These are phyloP conservation scores for Tipula lateralis DNA, from an alignment of 2,888 invertebrate genomes.

Conservation along the genomic window DNA sequence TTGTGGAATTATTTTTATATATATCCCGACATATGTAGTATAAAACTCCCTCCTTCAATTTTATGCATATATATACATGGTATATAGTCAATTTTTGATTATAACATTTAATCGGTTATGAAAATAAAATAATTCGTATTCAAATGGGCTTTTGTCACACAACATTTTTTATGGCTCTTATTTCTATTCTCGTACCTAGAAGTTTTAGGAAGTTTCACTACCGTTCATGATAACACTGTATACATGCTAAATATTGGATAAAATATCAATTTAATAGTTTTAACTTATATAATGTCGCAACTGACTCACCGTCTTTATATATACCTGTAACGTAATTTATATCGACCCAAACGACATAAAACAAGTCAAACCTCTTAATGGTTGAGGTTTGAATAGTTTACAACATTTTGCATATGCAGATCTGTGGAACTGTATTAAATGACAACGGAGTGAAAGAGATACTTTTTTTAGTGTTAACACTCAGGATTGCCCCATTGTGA, in stretches of 20 bases:
- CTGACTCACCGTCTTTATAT: not conserved
- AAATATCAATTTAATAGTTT: not conserved
- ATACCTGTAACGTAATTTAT: no score
- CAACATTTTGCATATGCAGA: no score
- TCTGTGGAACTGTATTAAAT: no score
- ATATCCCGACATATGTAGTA: not conserved
- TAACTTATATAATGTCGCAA: not conserved
- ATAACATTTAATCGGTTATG: not conserved
- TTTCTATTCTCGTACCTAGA: no score
- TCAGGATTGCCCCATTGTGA: no score
- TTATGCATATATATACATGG: not conserved
- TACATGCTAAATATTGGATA: not conserved
- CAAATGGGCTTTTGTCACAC: conserved; percentile 1
- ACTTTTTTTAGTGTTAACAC: no score
- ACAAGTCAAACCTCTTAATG: no score
- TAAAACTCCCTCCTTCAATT: not conserved
- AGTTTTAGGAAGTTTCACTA: not conserved
- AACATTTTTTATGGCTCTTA: not conserved
- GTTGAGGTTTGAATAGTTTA: no score
- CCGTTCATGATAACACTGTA: not conserved
- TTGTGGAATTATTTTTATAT: not conserved
- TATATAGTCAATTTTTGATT: not conserved
- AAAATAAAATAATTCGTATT: not conserved
- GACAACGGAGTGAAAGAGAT: no score
- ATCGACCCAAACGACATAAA: no score